Percentiles rank a stretch among this genome's conserved stretches.
phyloP scores from a whole-genome alignment of 2,113 vertebrate species.

The Nerophis ophidion region DNA sequence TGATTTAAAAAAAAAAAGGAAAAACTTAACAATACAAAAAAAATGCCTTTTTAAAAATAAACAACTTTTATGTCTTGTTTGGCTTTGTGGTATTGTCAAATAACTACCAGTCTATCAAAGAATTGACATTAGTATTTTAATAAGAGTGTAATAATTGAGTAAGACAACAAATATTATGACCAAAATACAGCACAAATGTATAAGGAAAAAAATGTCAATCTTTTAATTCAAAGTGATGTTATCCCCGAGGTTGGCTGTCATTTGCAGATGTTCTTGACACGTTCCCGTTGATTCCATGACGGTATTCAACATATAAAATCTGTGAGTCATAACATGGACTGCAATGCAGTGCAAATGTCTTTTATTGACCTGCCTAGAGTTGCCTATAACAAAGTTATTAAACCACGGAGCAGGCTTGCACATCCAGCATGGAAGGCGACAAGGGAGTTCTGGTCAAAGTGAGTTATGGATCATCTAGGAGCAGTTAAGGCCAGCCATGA shows the following conservation, averaged over 20 bases:
- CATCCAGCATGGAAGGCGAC: constrained; percentile 43
- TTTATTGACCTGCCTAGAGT: constrained; percentile 62
- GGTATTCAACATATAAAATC: constrained; percentile 53
- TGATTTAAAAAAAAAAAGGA: too few species aligned
- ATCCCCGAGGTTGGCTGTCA: constrained; percentile 21
- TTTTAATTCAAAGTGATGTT: constrained; percentile 20
- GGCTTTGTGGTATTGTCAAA: too few species aligned
- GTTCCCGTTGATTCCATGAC: constrained; percentile 54
- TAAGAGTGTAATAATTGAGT: too few species aligned
- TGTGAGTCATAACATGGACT: constrained; percentile 62
- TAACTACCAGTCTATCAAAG: too few species aligned
- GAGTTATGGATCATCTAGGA: constrained; percentile 69
- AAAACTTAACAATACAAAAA: too few species aligned
- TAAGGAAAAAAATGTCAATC: too few species aligned
- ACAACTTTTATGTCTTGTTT: too few species aligned
- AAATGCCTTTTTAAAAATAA: too few species aligned
- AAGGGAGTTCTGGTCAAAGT: constrained; percentile 46
- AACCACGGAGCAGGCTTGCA: constrained; percentile 56
- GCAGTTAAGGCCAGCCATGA: constrained; percentile 80
- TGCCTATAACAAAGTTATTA: constrained; percentile 67
- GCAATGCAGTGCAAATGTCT: constrained; percentile 62
- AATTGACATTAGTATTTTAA: too few species aligned
- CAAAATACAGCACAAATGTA: too few species aligned
- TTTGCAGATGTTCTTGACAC: constrained; percentile 22
- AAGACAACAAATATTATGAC: too few species aligned